A percentile compares a stretch with the other conserved stretches of the same genome.
phyloP scores from a whole-genome alignment of 1,140 invertebrate genomes.

The Zaprionus tsacasi region DNA sequence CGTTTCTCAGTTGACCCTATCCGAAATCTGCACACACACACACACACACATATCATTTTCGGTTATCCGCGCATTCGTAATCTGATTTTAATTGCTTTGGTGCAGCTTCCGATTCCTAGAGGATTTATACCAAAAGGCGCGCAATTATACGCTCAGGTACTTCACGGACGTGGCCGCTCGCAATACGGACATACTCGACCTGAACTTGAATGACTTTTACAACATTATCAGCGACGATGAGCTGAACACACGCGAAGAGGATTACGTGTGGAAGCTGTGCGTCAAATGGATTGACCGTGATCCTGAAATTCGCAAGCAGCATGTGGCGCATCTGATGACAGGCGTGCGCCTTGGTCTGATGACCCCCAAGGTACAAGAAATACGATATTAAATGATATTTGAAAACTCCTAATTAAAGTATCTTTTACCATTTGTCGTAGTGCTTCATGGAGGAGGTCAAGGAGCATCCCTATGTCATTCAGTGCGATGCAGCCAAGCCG shows the following conservation, averaged over 20 bases:
- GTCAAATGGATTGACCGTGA: constrained; percentile 87
- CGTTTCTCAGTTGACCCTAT: neutral
- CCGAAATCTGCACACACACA: neutral
- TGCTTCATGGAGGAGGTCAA: constrained; percentile 87
- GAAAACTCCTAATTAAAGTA: too few relatives aligned
- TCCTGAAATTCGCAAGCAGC: constrained; percentile 86
- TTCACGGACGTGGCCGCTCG: constrained; percentile 89
- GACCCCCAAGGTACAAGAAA: constrained; percentile 89
- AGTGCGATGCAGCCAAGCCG: constrained; percentile 87
- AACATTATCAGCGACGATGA: constrained; percentile 90
- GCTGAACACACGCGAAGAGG: constrained; percentile 88
- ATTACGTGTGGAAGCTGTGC: constrained; percentile 86
- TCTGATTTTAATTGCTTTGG: constrained; percentile 50
- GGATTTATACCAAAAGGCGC: constrained; percentile 88
- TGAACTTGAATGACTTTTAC: constrained; percentile 89
- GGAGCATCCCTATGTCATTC: constrained; percentile 87
- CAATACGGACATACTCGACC: constrained; percentile 89
- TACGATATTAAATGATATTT: neutral
- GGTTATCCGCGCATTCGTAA: constrained; percentile 8
- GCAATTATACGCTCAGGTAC: constrained; percentile 89
- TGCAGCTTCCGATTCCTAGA: constrained; percentile 85
- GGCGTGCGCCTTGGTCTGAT: constrained; percentile 93
- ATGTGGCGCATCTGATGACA: constrained; percentile 90
- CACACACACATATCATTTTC: neutral
- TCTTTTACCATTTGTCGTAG: constrained; percentile 53